phyloP scores from a whole-genome alignment of 2,797 vertebrate species.

The Apogon talboti region DNA sequence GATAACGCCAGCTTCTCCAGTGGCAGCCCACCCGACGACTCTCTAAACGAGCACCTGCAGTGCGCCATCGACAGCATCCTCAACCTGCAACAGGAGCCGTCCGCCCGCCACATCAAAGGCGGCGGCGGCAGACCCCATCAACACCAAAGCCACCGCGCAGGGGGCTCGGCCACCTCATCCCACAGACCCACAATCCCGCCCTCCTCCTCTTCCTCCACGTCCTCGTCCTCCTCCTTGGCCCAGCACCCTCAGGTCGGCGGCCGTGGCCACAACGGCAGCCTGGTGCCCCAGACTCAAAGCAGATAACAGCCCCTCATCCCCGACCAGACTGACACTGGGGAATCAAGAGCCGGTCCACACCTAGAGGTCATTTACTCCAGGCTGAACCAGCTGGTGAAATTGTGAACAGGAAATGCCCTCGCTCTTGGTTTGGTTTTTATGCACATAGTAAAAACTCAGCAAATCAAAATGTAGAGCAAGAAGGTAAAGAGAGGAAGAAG shows the following conservation, averaged over 20 bases:
- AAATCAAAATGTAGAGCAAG: too few relatives aligned
- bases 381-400: too few relatives aligned
- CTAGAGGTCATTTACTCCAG: too few relatives aligned
- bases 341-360: slow-evolving; percentile 1
- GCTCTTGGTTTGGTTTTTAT: too few relatives aligned
- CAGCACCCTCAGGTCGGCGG: slow-evolving; percentile 87
- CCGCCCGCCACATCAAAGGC: slow-evolving; percentile 70
- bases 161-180: slow-evolving; percentile 72
- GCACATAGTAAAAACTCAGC: too few relatives aligned
- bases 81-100: slow-evolving; percentile 91
- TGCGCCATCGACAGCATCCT: slow-evolving; percentile 98
- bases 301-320: slow-evolving; percentile 90
- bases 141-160: slow-evolving; percentile 83
- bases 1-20: slow-evolving; percentile 97
- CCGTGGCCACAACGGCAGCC: slow-evolving; percentile 91
- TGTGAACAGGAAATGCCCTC: too few relatives aligned
- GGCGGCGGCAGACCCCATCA: slow-evolving; percentile 73
- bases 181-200: slow-evolving; percentile 78
- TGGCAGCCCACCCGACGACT: slow-evolving; percentile 93
- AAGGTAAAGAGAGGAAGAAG: too few relatives aligned
- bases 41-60: slow-evolving; percentile 93
- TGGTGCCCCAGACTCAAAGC: slow-evolving; percentile 93
- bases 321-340: slow-evolving; percentile 56
- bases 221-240: slow-evolving; percentile 80
- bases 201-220: slow-evolving; percentile 70